Evolutionary conservation across 2,113 vertebrate genomes (phyloP).

Genomic region (Smithornis capensis): DNA sequence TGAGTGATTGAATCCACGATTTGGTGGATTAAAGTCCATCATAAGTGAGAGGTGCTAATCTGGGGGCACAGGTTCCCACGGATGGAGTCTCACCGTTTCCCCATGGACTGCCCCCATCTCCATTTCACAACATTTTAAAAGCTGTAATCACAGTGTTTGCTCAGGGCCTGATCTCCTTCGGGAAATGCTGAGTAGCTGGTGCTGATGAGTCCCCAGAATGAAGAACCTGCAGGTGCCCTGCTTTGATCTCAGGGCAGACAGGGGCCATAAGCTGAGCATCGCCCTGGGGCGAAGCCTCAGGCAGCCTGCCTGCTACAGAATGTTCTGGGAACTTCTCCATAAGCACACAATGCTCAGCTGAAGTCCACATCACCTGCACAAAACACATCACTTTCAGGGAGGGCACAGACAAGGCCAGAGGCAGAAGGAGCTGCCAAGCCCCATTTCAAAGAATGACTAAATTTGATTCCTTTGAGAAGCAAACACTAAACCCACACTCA

Average conservation of each 20-base stretch:
- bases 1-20: background rate
- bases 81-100: background rate
- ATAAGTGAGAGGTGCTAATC: fast-evolving
- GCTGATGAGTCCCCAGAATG: background rate
- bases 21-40: background rate
- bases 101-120: fast-evolving
- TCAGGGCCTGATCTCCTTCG: background rate
- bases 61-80: fast-evolving
- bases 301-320: background rate
- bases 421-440: background rate
- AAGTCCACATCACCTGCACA: background rate
- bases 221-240: background rate
- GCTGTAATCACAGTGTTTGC: background rate
- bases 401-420: background rate
- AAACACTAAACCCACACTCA: fast-evolving
- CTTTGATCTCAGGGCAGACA: background rate
- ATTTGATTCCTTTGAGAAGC: background rate
- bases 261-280: background rate
- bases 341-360: background rate
- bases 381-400: background rate
- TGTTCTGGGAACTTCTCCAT: background rate
- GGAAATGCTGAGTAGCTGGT: background rate
- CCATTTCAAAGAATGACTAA: background rate
- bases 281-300: background rate
- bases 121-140: background rate